Evolutionary conservation across 2,797 vertebrate species (phyloP).

Genomic region (Xiphorhynchus erythropygius): DNA sequence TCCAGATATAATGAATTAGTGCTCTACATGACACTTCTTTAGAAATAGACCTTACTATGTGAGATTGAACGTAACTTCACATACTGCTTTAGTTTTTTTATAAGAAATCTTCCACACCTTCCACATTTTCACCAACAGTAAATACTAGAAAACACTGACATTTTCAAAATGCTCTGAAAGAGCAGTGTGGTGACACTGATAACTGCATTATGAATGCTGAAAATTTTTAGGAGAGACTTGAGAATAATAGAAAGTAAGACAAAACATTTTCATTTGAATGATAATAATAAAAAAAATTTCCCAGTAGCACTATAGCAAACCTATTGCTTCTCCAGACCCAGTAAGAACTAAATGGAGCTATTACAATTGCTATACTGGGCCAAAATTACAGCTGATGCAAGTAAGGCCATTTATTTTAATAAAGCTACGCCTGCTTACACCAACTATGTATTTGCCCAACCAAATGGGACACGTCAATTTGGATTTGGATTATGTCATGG

Average conservation of each 20-base stretch:
- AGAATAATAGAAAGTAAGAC: slow-evolving; percentile 1
- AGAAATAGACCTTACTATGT: background rate
- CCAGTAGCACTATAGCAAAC: background rate
- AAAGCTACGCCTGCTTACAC: background rate
- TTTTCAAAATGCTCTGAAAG: slow-evolving; percentile 7
- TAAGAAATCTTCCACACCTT: background rate
- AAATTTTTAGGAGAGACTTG: background rate
- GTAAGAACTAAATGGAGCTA: background rate
- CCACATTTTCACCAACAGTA: background rate
- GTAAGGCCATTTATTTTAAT: background rate
- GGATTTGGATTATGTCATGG: background rate
- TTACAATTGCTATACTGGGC: background rate
- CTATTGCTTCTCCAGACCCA: background rate
- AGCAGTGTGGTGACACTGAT: background rate
- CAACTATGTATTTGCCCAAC: background rate
- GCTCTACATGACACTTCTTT: background rate
- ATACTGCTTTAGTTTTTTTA: background rate
- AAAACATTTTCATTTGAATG: background rate
- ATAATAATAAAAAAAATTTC: background rate
- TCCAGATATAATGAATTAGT: background rate
- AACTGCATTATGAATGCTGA: background rate
- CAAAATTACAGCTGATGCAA: background rate
- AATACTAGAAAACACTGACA: background rate
- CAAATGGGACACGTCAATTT: background rate
- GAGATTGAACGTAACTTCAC: background rate